Evolutionary conservation across 2,113 vertebrate species (phyloP), one percentile per base, ranked within the genome.

Genomic region (Todiramphus chloris): DNA sequence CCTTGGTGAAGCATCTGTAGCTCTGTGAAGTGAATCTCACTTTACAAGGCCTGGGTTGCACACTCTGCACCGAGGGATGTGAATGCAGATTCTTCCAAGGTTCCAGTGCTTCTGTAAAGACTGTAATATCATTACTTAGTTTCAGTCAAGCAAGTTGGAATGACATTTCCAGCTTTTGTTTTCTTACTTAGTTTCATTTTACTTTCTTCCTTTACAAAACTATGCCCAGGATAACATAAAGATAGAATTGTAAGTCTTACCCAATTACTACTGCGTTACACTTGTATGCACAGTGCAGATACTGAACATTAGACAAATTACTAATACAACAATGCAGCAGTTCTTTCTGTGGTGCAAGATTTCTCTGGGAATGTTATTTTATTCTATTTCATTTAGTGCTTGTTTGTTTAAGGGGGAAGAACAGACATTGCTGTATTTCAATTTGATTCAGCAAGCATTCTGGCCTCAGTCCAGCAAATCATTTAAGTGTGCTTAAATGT

Each of bases 361-460:
- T 97, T 95, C 84, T 95, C 95, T 96, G 93, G 75, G 93, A 96
- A 97, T 96, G 94, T 94, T 95, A 91, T 97, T 97, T 97, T 90
- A 96, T 94, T 95, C 84, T 95, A 91, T 96, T 96, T 94, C 78
- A 90, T 94, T 97, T 95, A 88, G 56, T 83, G 27, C 78, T 93
- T 95, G 81, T 95, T 97, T 97, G 67, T 88, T 96, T 97, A 97
- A 95, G 78, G 39, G 72, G 46, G 67, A 93, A 63, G 77, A 89
- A 90, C 53, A 94, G 96, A 82, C 89, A 69, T 82, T 58, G 37
- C 86, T 93, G 62, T 92, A 94, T 94, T 96, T 92, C 83, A 90
- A 68, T 86, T 94, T 73, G 89, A 95, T 96, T 92, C 91, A 93
- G 74, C 77, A 87, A 94, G 74, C 70, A 83, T 94, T 92, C 83